Percentiles rank a stretch among this genome's conserved stretches.
phyloP scores from a whole-genome alignment of 2,113 vertebrate genomes.

The Atherinomorus stipes region DNA sequence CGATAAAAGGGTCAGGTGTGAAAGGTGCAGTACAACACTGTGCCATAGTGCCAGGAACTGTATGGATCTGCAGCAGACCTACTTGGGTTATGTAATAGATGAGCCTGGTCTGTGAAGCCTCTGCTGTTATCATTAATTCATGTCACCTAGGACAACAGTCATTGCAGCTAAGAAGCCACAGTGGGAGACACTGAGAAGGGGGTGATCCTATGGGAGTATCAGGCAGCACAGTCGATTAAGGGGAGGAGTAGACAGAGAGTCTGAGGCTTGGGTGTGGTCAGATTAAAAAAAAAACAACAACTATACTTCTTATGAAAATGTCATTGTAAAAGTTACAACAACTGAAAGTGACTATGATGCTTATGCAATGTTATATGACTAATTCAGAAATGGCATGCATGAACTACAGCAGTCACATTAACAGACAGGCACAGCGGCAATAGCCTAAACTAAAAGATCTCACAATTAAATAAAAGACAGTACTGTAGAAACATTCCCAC shows the following conservation, averaged over 20 bases:
- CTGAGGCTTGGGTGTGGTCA: constrained; percentile 23
- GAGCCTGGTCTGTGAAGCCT: constrained; percentile 65
- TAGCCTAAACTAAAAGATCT: too few relatives aligned
- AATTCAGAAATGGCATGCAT: background rate
- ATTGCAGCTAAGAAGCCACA: constrained; percentile 64
- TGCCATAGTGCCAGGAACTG: constrained; percentile 46
- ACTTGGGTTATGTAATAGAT: constrained; percentile 69
- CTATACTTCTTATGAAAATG: background rate
- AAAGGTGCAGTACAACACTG: constrained; percentile 8
- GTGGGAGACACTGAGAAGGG: constrained; percentile 62
- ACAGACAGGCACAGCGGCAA: background rate
- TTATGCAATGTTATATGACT: too few relatives aligned
- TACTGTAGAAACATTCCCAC: too few relatives aligned
- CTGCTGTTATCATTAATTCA: constrained; percentile 82
- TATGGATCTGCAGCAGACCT: constrained; percentile 53
- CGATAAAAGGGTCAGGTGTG: constrained; percentile 38
- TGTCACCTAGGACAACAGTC: constrained; percentile 70
- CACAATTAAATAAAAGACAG: too few relatives aligned
- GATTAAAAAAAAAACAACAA: constrained; percentile 11
- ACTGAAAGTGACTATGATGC: too few relatives aligned
- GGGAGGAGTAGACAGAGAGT: background rate
- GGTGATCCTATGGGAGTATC: constrained; percentile 65
- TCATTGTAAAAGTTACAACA: background rate
- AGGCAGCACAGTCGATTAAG: constrained; percentile 27
- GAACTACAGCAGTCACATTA: background rate